These are phyloP conservation scores for Malurus cyaneus DNA, from an alignment of 2,113 vertebrate species.

Conservation along the genomic window DNA sequence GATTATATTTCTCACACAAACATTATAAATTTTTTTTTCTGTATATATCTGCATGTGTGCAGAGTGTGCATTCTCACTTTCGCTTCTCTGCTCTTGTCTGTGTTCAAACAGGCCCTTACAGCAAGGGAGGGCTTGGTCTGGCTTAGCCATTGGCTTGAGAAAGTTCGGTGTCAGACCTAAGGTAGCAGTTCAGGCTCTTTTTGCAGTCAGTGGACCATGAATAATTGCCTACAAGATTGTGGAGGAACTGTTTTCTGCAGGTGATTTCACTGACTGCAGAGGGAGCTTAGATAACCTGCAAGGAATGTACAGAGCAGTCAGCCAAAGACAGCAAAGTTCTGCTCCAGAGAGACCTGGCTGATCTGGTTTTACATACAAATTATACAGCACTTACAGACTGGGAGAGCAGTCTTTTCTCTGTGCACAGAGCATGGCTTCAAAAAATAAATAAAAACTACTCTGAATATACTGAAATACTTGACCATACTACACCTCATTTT, in stretches of 20 bases:
- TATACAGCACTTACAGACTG: neutral
- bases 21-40: neutral
- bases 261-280: neutral
- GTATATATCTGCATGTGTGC: neutral
- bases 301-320: neutral
- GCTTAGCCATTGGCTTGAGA: neutral
- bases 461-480: neutral
- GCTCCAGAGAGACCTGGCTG: neutral
- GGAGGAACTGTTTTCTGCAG: neutral
- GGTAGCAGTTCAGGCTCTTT: neutral
- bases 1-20: neutral
- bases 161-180: neutral
- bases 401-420: neutral
- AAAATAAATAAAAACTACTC: neutral
- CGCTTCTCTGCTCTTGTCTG: neutral
- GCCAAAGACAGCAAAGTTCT: neutral
- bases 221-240: neutral
- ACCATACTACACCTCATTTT: neutral
- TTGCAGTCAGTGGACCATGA: neutral
- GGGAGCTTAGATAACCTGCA: neutral
- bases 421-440: neutral
- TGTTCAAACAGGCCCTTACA: neutral
- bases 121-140: neutral
- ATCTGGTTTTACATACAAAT: neutral
- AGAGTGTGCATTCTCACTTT: neutral